phyloP scores from a whole-genome alignment of 2,797 vertebrate species.

The Sebastes umbrosus region DNA sequence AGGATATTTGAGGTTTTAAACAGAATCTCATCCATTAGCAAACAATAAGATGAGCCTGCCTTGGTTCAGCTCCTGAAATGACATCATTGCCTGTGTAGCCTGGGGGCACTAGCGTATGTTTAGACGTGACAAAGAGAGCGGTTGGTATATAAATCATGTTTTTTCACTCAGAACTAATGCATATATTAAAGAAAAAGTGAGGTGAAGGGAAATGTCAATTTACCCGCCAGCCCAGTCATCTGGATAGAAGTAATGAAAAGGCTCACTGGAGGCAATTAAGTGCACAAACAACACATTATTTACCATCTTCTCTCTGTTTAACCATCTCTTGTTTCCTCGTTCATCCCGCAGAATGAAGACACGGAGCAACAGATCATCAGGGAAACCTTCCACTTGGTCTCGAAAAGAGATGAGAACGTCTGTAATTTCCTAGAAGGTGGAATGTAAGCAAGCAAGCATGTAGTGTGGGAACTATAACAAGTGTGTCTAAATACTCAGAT shows the following conservation, averaged over 20 bases:
- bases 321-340: constrained; percentile 9
- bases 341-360: constrained; percentile 90
- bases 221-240: background rate
- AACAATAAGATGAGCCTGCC: constrained; percentile 13
- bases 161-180: background rate
- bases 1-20: constrained; percentile 19
- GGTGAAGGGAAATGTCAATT: background rate
- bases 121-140: constrained; percentile 10
- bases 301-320: background rate
- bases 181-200: background rate
- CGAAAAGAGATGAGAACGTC: constrained; percentile 97
- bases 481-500: background rate
- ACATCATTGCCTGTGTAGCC: constrained; percentile 16
- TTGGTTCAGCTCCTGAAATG: constrained; percentile 5
- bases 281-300: constrained; percentile 4
- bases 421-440: constrained; percentile 99
- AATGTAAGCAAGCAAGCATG: constrained; percentile 85
- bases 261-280: constrained; percentile 14
- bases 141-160: background rate
- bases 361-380: constrained; percentile 98
- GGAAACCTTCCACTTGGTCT: constrained; percentile 98
- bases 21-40: constrained; percentile 23
- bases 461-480: background rate
- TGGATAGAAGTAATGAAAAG: background rate
- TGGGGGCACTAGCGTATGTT: constrained; percentile 11